Base-by-base conservation (phyloP, 2,888 invertebrate species). In the Orgyia antiqua region DNA sequence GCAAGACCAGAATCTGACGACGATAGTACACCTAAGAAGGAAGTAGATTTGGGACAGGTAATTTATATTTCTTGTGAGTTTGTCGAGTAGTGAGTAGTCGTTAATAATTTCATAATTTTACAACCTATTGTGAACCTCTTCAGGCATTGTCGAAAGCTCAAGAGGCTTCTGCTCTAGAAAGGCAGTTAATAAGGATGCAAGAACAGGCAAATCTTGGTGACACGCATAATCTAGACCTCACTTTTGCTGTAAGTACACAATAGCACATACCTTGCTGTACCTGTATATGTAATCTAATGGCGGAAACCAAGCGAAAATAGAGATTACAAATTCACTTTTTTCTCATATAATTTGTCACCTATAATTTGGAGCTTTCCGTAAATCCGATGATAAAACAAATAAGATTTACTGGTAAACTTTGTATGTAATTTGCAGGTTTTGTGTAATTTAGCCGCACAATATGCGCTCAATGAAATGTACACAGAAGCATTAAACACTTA, bases 401-500 rank as follows among this genome's bases (percentile, higher is more conserved):
- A n/a, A n/a, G n/a, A n/a, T n/a, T n/a, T n/a, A n/a, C n/a, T n/a
- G n/a, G n/a, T n/a, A n/a, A n/a, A n/a, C n/a, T n/a, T n/a, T n/a
- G n/a, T n/a, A n/a, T n/a, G n/a, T n/a, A n/a, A n/a, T 47, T 67
- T 68, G 4, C 65, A 97, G 96, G 97, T 98, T 0, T 88, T 98
- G 21, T 98, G 99, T 65, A 99, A 98, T 71, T 87, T 99, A 45
- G 99, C 98, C 2, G 95, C 93, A 62, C 97, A 98, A 68, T 99
- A 98, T 69, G 93, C 95, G 7, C 90, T 93, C 28, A 98, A 96
- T 71, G 97, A 97, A 65, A 93, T 99, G 92, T 95, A 94, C 62
- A 93, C 95, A 7, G 99, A 99, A 78, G 97, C 99, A 0, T 86
- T 99, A 29, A 97, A 96, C 58, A 98, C 98, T 0, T 99, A 98